These are phyloP conservation scores for Microplitis mediator DNA, from an alignment of 1,140 invertebrate species.

Conservation along the genomic window DNA sequence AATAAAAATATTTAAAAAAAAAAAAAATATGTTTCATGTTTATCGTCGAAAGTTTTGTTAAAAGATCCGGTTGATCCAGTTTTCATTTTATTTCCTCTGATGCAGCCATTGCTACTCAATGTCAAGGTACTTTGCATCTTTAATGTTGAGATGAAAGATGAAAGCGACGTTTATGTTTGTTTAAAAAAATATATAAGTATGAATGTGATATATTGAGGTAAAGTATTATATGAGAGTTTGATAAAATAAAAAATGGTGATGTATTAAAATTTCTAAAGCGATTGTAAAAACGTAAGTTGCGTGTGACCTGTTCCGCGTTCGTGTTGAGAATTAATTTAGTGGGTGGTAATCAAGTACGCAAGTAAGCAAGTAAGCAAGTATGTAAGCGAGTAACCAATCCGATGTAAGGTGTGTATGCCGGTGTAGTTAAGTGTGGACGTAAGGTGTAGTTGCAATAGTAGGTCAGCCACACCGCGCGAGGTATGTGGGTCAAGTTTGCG, in stretches of 20 bases:
- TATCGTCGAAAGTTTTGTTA: constrained; percentile 17
- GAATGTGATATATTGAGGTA: not conserved
- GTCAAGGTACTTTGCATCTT: not conserved
- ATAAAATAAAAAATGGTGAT: not conserved
- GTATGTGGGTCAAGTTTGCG: constrained; percentile 29
- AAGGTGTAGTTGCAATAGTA: constrained; percentile 16
- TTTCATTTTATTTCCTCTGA: constrained; percentile 29
- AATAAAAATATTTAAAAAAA: constrained; percentile 30
- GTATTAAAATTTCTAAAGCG: not conserved
- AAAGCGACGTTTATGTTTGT: not conserved
- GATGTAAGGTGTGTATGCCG: too few species aligned
- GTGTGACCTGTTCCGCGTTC: constrained; percentile 3
- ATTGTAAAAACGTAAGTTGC: not conserved
- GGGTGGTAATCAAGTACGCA: not conserved
- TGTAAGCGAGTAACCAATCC: too few species aligned
- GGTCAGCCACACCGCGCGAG: constrained; percentile 17
- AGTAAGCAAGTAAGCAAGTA: too few species aligned
- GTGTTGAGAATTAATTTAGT: constrained; percentile 10
- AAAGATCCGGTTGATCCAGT: constrained; percentile 43
- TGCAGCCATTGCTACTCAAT: not conserved
- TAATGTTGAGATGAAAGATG: not conserved
- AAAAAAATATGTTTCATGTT: constrained; percentile 5
- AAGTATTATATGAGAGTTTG: not conserved
- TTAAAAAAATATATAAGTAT: not conserved
- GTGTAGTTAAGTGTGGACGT: not conserved